Evolutionary conservation across 2,888 invertebrate species (phyloP), one percentile per base, ranked within the genome.

Genomic region (Ditylenchus weischeri): DNA sequence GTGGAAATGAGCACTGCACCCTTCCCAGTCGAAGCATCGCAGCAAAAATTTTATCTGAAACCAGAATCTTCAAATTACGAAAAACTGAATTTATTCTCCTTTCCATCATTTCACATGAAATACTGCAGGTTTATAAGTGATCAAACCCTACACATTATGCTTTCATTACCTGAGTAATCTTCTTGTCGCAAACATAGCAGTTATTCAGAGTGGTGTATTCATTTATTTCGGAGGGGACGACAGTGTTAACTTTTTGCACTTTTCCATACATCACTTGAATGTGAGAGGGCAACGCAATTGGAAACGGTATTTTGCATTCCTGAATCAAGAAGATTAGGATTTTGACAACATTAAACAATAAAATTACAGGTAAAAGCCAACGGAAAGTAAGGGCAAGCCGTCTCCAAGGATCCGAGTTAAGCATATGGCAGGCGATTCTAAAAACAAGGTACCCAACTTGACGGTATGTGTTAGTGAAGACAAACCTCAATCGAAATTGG

Each of bases 361-460:
- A 43, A 43, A 47, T 49, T 60, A 78, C 78, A 61, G 74, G 72
- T 54, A 75, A 90, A 36, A 95, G 85, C 94, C 94, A 96, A 64
- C 92, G 88, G 57, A 96, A 85, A 0, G 89, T 89, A 49, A 96
- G 85, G 0, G 93, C 91, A 57, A 94, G 86, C 13, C 92, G 87
- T 78, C 88, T 88, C 94, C 95, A 96, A 0, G 95, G 94, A 0
- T 90, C 90, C 0, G 89, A 88, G 68, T 86, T 85, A 15, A 94
- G 85, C 91, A 93, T 91, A 80, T 90, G 90, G 35, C 89, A 88
- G 11, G 93, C 84, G 18, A 95, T 88, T 36, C 90, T 54, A 13
- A 11, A 54, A 21, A 54, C 29, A 43, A 10, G 1, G 13, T 13
- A 13, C 43, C 15, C 43, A 43, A 13, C 15, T 15, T 43, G 43